Evolutionary conservation across 1,140 invertebrate species (phyloP).

Genomic region (Lepidurus packardi): DNA sequence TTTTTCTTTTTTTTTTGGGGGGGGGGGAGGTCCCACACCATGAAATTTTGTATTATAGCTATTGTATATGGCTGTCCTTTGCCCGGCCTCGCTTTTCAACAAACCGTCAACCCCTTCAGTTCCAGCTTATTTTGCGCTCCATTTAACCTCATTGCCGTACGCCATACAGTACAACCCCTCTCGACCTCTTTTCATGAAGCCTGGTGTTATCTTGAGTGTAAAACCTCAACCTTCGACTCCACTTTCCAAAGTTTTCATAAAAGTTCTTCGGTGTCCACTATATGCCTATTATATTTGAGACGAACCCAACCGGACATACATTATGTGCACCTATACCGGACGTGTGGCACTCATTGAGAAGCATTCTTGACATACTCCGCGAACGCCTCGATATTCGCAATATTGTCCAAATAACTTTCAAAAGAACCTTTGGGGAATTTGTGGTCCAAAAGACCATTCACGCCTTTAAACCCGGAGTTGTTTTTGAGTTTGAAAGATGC

Average conservation of each 20-base stretch:
- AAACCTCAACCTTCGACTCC: not conserved
- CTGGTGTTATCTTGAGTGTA: conserved; percentile 9
- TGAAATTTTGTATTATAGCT: conserved; percentile 10
- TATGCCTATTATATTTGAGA: not conserved
- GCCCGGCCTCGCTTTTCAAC: not conserved
- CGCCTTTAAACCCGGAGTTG: not conserved
- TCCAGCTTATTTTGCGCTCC: conserved; percentile 5
- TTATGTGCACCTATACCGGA: not conserved
- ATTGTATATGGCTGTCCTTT: not conserved
- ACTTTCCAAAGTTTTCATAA: not conserved
- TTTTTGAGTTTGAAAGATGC: not conserved
- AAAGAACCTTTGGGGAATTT: not conserved
- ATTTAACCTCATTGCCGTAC: not conserved
- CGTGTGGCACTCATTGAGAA: not conserved
- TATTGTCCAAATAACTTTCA: not conserved
- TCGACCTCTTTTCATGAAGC: conserved; percentile 3
- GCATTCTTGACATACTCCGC: not conserved
- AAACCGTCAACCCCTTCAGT: not conserved
- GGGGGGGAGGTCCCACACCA: not conserved
- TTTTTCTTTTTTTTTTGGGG: too few relatives aligned
- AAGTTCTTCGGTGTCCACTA: not conserved
- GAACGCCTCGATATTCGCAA: not conserved
- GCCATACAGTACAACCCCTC: not conserved
- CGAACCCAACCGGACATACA: not conserved
- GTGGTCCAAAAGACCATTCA: not conserved